A percentile compares a stretch with the other conserved stretches of the same genome.
These are phyloP conservation scores for Cheilinus undulatus DNA, from an alignment of 2,113 vertebrate species.

Conservation along the genomic window DNA sequence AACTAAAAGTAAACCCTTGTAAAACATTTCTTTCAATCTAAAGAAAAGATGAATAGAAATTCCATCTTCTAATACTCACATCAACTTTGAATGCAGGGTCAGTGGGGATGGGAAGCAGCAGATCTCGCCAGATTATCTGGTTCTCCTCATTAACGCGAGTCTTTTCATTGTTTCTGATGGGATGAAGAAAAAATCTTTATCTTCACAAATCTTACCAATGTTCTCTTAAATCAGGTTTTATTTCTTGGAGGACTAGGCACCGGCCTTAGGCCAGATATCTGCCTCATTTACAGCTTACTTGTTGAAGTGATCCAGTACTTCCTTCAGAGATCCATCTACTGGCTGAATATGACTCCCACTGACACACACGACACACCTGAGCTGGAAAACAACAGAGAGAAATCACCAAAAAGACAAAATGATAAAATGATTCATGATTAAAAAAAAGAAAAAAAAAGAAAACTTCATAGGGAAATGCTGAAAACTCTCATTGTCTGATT, in stretches of 20 bases:
- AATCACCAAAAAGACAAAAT: no score
- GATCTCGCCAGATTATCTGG: constrained; percentile 64
- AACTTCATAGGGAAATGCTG: no score
- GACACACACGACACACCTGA: constrained; percentile 58
- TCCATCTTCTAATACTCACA: constrained; percentile 53
- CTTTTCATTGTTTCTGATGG: constrained; percentile 63
- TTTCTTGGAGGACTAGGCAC: no score
- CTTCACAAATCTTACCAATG: no score
- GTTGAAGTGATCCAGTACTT: accelerated
- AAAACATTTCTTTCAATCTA: no score
- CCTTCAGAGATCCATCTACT: not conserved
- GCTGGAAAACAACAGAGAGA: constrained; percentile 38
- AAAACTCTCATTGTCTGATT: no score
- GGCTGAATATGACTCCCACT: constrained; percentile 65
- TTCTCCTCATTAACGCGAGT: constrained; percentile 61
- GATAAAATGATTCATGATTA: not conserved
- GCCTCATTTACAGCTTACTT: constrained; percentile 33
- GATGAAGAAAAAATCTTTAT: not conserved
- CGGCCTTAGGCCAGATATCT: no score
- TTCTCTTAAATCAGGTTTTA: no score
- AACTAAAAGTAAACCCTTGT: no score
- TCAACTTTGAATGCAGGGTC: constrained; percentile 76
- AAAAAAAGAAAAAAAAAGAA: no score
- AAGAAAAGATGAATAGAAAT: not conserved
- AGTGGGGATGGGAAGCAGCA: constrained; percentile 77